These are phyloP conservation scores for Brachyalestes nurse DNA, from an alignment of 2,797 vertebrate genomes.

Conservation along the genomic window DNA sequence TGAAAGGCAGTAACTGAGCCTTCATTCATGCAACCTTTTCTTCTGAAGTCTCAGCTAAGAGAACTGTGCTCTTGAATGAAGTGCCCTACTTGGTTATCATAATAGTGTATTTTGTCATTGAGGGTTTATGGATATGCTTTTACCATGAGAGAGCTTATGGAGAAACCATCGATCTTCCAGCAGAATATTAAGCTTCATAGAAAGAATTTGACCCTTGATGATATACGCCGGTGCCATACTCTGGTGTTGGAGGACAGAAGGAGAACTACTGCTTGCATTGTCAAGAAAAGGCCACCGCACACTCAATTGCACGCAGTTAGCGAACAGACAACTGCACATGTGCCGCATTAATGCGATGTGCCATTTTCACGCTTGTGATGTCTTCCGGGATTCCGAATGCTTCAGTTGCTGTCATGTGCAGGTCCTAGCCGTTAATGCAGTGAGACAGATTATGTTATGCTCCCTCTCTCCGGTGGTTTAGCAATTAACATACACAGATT, in stretches of 20 bases:
- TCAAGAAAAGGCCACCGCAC: neutral
- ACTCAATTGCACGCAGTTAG: neutral
- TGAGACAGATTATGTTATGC: slow-evolving; percentile 40
- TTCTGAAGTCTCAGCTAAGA: neutral
- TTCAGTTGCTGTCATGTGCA: slow-evolving; percentile 10
- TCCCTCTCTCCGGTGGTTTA: slow-evolving; percentile 26
- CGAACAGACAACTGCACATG: neutral
- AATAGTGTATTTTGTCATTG: slow-evolving; percentile 27
- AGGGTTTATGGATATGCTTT: neutral
- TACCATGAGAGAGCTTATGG: slow-evolving; percentile 2
- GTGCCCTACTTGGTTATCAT: slow-evolving; percentile 34
- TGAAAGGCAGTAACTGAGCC: slow-evolving; percentile 27
- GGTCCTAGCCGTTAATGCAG: slow-evolving; percentile 30
- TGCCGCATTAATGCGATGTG: neutral
- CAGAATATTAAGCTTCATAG: slow-evolving; percentile 9
- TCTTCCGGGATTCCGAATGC: neutral
- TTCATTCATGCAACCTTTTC: slow-evolving; percentile 41
- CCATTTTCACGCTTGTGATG: slow-evolving; percentile 18
- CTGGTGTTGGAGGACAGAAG: slow-evolving; percentile 10
- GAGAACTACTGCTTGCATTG: neutral
- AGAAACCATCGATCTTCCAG: slow-evolving; percentile 3
- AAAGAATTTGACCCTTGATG: slow-evolving; percentile 3
- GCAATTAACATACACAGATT: slow-evolving; percentile 40
- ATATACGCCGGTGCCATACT: no score
- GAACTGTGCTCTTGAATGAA: neutral